Conservation (phyloP, 2,113 vertebrate genomes). For the Indri indri region DNA sequence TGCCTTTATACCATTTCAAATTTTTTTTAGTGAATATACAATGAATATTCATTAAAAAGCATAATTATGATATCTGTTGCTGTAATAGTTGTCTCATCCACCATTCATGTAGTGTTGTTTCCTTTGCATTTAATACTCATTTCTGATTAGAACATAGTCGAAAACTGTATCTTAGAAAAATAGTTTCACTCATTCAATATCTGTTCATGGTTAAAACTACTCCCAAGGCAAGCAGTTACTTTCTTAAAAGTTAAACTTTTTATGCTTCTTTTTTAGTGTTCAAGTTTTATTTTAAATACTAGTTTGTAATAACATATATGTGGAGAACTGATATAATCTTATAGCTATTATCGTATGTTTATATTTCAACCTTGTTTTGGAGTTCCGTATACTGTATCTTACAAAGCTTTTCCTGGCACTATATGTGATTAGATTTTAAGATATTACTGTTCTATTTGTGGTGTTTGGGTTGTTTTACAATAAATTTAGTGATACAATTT, state of each 20-base stretch:
- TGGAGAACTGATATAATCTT: neutral
- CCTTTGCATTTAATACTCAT: neutral
- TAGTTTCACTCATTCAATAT: neutral
- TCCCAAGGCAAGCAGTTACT: neutral
- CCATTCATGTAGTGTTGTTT: neutral
- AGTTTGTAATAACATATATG: neutral
- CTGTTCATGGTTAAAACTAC: neutral
- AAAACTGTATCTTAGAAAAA: neutral
- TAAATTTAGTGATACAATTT: neutral
- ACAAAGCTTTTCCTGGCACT: neutral
- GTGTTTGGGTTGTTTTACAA: neutral
- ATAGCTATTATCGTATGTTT: neutral
- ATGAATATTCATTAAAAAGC: neutral
- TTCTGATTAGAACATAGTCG: neutral
- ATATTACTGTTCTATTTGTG: neutral
- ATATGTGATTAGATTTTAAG: conserved; percentile 2
- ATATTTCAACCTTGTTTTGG: neutral
- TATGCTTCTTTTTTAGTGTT: neutral
- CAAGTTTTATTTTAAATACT: conserved; percentile 31
- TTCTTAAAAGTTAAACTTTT: neutral
- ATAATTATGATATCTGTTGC: neutral
- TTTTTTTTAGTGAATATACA: neutral
- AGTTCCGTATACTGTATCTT: neutral
- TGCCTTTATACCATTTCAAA: neutral
- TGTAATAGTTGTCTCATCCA: neutral